A percentile compares a stretch with the other conserved stretches of the same genome.
Conservation (phyloP, 2,888 invertebrate genomes). For the Aplocera efformata region DNA sequence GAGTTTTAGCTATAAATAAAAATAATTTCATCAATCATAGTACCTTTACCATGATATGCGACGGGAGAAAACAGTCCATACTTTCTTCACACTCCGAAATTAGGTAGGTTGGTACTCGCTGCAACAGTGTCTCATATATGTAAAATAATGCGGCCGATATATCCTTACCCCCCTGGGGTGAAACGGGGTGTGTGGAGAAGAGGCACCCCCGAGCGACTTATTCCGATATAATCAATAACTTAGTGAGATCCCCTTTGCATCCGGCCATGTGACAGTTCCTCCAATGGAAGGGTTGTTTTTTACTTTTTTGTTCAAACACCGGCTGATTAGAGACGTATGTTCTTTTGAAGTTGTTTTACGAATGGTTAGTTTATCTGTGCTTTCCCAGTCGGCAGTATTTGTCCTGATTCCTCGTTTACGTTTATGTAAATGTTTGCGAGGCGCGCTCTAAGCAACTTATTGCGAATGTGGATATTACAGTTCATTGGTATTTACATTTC, state of each 20-base stretch:
- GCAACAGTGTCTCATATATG: slow-evolving; percentile 78
- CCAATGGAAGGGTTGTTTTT: slow-evolving; percentile 60
- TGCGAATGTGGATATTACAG: slow-evolving; percentile 30
- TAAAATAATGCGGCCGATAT: slow-evolving; percentile 79
- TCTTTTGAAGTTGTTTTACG: slow-evolving; percentile 70
- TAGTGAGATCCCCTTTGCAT: slow-evolving; percentile 81
- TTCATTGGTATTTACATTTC: slow-evolving; percentile 32
- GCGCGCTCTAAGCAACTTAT: slow-evolving; percentile 27
- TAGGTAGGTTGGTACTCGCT: slow-evolving; percentile 43
- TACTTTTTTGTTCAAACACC: slow-evolving; percentile 74
- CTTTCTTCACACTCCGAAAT: slow-evolving; percentile 45
- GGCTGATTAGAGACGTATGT: slow-evolving; percentile 71
- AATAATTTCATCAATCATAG: too few species aligned
- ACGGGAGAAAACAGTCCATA: slow-evolving; percentile 8
- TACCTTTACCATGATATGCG: too few species aligned
- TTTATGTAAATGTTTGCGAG: slow-evolving; percentile 48
- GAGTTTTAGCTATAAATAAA: too few species aligned
- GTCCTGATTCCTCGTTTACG: slow-evolving; percentile 48
- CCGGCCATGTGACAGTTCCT: slow-evolving; percentile 76
- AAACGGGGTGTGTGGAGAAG: slow-evolving; percentile 46
- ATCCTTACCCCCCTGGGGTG: slow-evolving; percentile 60
- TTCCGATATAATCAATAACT: slow-evolving; percentile 82
- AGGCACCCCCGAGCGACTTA: slow-evolving; percentile 69
- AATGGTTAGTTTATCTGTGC: slow-evolving; percentile 51
- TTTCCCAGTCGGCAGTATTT: slow-evolving; percentile 52